Evolutionary conservation across 1,140 invertebrate genomes (phyloP), one percentile per base, ranked within the genome.

Genomic region (Magallana ariakensis): DNA sequence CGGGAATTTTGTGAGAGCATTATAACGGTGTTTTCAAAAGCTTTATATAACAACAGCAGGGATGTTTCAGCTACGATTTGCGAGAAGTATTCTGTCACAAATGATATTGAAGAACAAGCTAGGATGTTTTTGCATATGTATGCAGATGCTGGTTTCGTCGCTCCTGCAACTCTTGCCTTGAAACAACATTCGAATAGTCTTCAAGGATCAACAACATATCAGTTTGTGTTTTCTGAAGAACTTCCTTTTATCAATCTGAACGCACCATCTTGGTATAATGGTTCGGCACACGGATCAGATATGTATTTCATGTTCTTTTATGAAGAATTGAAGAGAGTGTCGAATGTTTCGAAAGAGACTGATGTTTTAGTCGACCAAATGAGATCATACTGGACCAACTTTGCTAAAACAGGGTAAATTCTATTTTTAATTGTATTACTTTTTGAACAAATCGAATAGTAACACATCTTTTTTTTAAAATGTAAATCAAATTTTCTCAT

Each of bases 361-460:
- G 66, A 33, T 11, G 33, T 70, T 11, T 70, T 70, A 11, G 66
- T 70, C 2, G 33, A 70, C 33, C 66, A 81, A 56, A 81, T 81
- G 80, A 81, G 54, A 54, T 55, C 80, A 16, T 81, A 81, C 16
- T 81, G 80, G 80, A 81, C 80, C 53, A 81, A 81, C 54, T 81
- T 81, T 81, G 80, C 80, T 16, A 81, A 81, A 54, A 55, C 54
- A 54, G 80, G 80, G 80, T 81, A 55, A 81, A 53, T 26, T 16
- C 11, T 53, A 16, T n/a, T 80, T 46, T 26, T 22, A 26, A 22
- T 80, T 60, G 10, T 60, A 33, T 33, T 33, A 3, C 33, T 33
- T 33, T 33, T 33, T 33, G 33, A 33, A 33, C 1, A 33, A 33
- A 4, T 33, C 4, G 33, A 33, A 33, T 33, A 33, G 33, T 33